Percentiles rank a stretch among this genome's conserved stretches.
These are phyloP conservation scores for Chaitophorus viminalis DNA, from an alignment of 2,888 invertebrate genomes.

Conservation along the genomic window DNA sequence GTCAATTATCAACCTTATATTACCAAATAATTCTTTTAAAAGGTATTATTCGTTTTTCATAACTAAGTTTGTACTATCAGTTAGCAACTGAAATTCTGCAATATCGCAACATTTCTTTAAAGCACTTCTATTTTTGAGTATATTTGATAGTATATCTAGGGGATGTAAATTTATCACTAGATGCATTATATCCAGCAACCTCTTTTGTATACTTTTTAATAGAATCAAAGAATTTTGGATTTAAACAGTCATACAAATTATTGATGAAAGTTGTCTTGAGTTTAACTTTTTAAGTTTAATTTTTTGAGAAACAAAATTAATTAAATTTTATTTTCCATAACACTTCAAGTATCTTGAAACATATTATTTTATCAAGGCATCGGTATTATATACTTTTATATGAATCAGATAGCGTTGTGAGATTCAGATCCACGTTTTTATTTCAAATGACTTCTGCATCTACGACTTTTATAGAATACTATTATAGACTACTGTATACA, in stretches of 20 bases:
- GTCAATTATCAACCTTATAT: slow-evolving; percentile 1
- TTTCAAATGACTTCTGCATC: too few relatives aligned
- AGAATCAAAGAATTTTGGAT: neutral
- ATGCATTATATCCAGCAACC: neutral
- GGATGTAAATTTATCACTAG: neutral
- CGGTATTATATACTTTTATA: too few relatives aligned
- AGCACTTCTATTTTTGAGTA: neutral
- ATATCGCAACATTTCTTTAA: slow-evolving; percentile 16
- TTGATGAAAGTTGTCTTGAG: neutral
- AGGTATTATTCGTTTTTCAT: neutral
- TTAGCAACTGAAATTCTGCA: neutral
- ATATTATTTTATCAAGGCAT: neutral
- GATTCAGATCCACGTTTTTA: too few relatives aligned
- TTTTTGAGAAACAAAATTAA: neutral
- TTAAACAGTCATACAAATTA: neutral
- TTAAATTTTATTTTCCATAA: neutral
- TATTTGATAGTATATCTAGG: neutral
- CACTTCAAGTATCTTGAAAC: neutral
- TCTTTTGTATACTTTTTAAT: neutral
- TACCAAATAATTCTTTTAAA: neutral
- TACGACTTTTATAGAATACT: too few relatives aligned
- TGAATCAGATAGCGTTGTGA: too few relatives aligned
- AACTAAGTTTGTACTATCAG: neutral
- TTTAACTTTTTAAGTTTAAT: neutral
- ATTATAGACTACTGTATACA: too few relatives aligned